Base-by-base conservation (phyloP, 2,113 vertebrate species). In the Sceloporus undulatus region DNA sequence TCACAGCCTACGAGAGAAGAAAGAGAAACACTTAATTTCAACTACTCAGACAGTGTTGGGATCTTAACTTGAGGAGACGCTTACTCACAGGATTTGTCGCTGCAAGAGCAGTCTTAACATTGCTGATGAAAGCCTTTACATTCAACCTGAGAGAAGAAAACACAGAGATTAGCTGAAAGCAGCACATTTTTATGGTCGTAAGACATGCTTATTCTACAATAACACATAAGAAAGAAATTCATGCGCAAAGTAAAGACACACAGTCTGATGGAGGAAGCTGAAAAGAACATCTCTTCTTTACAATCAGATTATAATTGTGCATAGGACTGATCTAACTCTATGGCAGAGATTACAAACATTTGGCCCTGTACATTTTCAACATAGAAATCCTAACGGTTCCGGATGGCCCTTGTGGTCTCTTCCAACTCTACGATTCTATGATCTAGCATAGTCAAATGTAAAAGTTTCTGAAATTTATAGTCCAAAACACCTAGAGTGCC, bases 41-140 rank as follows among this genome's bases (percentile, higher is more conserved):
- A 80, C 65, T 71, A 85, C 74, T 87, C 0, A 87, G 23, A 85
- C 18, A 87, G 4, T 6, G 9, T 75, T 80, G 87, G 74, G 88
- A 88, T 25, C 84, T 82, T 71, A 78, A 19, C 71, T 89, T 80
- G 52, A 88, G 81, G 48, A 48, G 81, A 83, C 25, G 25, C 90
- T 82, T 94, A 97, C 98, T 98, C 91, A 98, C 98, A 5, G 99
- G 99, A 94, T 99, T 99, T 89, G 98, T 99, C 29, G 99, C 99
- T 88, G 97, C 98, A 94, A 99, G 97, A 94, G 99, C 99, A 0
- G 98, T 99, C 95, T 99, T 99, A 85, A 99, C 98, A 0, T 99
- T 99, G 96, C 97, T 99, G 94, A 99, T 99, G 94, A 99, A 99
- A 87, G 96, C 98, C 92, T 99, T 99, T 84, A 99, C 98, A 76